These are phyloP conservation scores for Chironomus striatipennis DNA, from an alignment of 1,140 invertebrate genomes.

Conservation along the genomic window DNA sequence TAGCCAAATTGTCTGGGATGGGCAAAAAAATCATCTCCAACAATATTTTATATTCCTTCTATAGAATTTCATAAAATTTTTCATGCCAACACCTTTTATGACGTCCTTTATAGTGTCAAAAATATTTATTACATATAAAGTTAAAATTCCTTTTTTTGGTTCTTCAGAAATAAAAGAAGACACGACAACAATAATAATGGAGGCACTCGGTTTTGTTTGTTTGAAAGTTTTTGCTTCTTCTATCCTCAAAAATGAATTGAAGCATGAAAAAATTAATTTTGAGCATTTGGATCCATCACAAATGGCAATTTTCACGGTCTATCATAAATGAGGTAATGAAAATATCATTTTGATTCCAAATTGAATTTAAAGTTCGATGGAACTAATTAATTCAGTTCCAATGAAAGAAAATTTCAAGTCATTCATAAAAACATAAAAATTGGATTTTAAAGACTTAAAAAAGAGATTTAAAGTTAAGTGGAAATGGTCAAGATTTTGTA, in stretches of 20 bases:
- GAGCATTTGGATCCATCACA: not conserved
- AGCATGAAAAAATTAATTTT: constrained; percentile 15
- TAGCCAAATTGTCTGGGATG: constrained; percentile 11
- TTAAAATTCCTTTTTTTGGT: not conserved
- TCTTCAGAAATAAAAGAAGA: not conserved
- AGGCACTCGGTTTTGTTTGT: not conserved
- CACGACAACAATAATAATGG: not conserved
- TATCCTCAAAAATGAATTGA: not conserved
- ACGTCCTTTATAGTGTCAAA: not conserved
- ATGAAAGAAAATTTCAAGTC: not conserved
- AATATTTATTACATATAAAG: not conserved
- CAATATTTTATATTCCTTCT: not conserved
- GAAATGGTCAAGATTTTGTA: not conserved
- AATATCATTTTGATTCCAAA: not conserved
- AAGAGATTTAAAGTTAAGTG: not conserved
- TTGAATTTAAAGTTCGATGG: not conserved
- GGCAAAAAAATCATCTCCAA: not conserved
- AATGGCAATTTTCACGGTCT: constrained; percentile 10
- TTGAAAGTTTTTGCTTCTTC: not conserved
- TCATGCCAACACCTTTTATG: not conserved
- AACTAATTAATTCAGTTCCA: not conserved
- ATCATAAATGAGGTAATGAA: constrained; percentile 5
- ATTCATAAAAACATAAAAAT: not conserved
- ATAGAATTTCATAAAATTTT: not conserved
- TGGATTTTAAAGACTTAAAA: not conserved